Evolutionary conservation across 2,797 vertebrate genomes (phyloP).

Genomic region (Scolopax rusticola): DNA sequence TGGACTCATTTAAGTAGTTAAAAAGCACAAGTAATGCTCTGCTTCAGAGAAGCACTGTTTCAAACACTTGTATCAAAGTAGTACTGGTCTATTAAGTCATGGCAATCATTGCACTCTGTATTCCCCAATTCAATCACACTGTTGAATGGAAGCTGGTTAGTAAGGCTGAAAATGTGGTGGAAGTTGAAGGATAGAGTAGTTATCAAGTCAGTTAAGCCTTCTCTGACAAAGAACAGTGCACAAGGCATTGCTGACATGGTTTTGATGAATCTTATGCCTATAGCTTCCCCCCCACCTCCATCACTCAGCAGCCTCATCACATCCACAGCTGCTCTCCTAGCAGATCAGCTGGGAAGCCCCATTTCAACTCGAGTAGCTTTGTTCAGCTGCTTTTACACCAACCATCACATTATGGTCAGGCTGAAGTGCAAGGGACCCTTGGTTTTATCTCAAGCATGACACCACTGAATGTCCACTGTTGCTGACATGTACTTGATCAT

Average conservation of each 20-base stretch:
- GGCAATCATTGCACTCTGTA: not conserved
- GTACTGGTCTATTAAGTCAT: not conserved
- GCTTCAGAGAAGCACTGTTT: not conserved
- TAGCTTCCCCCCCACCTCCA: not conserved
- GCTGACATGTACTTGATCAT: not conserved
- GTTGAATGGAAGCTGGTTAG: not conserved
- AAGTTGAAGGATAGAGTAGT: not conserved
- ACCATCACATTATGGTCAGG: not conserved
- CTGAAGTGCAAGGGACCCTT: not conserved
- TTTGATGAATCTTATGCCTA: not conserved
- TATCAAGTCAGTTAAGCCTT: not conserved
- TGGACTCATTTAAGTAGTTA: not conserved
- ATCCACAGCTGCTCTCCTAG: not conserved
- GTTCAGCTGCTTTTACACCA: not conserved
- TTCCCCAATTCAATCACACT: not conserved
- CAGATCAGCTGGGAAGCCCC: not conserved
- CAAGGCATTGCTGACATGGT: not conserved
- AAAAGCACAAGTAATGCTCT: not conserved
- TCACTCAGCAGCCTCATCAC: not conserved
- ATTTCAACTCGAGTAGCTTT: not conserved
- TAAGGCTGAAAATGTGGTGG: not conserved
- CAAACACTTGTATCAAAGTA: not conserved
- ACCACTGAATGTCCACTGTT: not conserved
- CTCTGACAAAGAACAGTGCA: not conserved
- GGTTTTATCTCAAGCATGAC: not conserved